These are phyloP conservation scores for Cinclus cinclus DNA, from an alignment of 2,113 vertebrate species.

Conservation along the genomic window DNA sequence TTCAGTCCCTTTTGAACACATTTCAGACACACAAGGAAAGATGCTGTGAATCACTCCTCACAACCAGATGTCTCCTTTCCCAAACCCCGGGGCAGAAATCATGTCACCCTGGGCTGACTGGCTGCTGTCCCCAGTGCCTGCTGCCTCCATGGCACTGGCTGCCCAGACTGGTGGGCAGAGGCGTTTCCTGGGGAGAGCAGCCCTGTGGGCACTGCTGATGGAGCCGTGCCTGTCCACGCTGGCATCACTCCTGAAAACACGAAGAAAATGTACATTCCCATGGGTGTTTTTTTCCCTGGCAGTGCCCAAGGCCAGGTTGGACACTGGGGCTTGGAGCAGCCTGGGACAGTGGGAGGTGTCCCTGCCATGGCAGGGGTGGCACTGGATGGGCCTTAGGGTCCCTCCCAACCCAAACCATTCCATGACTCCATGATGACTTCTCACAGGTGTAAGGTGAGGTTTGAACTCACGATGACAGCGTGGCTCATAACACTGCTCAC, in stretches of 20 bases:
- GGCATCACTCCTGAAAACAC: not conserved
- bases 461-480: not conserved
- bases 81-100: rapidly evolving
- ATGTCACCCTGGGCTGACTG: rapidly evolving
- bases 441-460: not conserved
- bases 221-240: not conserved
- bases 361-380: no score
- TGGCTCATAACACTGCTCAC: not conserved
- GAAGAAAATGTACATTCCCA: not conserved
- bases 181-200: not conserved
- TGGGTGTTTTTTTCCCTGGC: not conserved
- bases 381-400: no score
- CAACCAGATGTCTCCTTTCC: not conserved
- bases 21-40: not conserved
- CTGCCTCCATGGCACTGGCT: not conserved
- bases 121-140: not conserved
- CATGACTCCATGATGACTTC: not conserved
- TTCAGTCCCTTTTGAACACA: not conserved
- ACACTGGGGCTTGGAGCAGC: no score
- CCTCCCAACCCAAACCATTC: no score
- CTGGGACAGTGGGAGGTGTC: no score
- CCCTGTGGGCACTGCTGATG: no score
- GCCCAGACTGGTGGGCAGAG: not conserved
- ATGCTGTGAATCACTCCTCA: not conserved
- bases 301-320: no score